Evolutionary conservation across 2,888 invertebrate genomes (phyloP), one percentile per base, ranked within the genome.

Genomic region (Sthenelais limicola): DNA sequence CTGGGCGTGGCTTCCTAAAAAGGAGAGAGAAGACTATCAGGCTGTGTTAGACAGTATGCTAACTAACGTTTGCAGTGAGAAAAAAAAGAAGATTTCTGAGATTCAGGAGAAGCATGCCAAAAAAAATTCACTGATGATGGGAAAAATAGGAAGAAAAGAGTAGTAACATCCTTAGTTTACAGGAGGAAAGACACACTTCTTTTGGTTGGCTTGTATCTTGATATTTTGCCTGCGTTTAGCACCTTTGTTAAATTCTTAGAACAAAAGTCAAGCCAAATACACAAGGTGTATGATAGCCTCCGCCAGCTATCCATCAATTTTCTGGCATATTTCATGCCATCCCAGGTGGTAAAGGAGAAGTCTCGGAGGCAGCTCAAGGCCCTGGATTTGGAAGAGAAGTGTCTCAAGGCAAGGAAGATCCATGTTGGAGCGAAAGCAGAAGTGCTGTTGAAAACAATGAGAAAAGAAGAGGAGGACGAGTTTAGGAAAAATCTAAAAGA

Each of bases 141-240:
- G 52, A 52, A 52, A n/a, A 52, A 52, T 28, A 15, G 52, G 26
- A 52, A 52, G 15, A 30, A 52, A 26, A 52, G 21, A 52, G 30
- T 52, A 28, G 52, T 52, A 15, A 2, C 24, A 2, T 21, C 30
- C 30, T 15, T 52, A 3, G 24, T 52, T 15, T n/a, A 52, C 21
- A 21, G 15, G 3, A 24, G 21, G 30, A 15, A 15, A 12, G 30
- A 52, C 52, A 52, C 52, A 15, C 12, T 24, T 2, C 21, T 52
- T 2, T 30, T 24, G n/a, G 21, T 52, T 2, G 26, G n/a, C 24
- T 5, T 52, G 52, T 52, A 52, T 21, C 15, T 52, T 15, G 52
- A 52, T 30, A 52, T 52, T 15, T 30, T 52, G 24, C 52, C 52
- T 28, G 12, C 15, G 12, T 24, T 52, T 30, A 52, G 3, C 12